These are phyloP conservation scores for Epicauta chinensis DNA, from an alignment of 1,140 invertebrate genomes.

Conservation along the genomic window DNA sequence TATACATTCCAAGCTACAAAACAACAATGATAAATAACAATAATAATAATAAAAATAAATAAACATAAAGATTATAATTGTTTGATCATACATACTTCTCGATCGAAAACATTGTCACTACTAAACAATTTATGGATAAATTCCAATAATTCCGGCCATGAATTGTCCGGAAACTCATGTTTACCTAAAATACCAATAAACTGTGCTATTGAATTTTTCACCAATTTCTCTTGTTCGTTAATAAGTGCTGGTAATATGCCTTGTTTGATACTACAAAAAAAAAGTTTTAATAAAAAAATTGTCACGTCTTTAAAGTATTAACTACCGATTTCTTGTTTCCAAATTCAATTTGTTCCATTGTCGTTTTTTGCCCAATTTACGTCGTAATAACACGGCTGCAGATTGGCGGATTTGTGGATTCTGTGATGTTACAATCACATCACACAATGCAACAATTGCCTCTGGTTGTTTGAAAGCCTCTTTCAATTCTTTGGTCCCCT, in stretches of 20 bases:
- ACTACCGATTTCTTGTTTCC: slow-evolving; percentile 47
- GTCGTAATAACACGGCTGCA: slow-evolving; percentile 57
- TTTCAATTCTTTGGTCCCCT: slow-evolving; percentile 59
- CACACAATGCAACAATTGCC: slow-evolving; percentile 50
- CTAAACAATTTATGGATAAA: slow-evolving; percentile 55
- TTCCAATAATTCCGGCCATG: slow-evolving; percentile 64
- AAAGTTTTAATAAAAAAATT: background rate
- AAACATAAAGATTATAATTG: too few species aligned
- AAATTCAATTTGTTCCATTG: slow-evolving; percentile 54
- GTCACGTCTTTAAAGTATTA: background rate
- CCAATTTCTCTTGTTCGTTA: slow-evolving; percentile 53
- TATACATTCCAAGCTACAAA: slow-evolving; percentile 57
- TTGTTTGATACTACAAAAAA: slow-evolving; percentile 56
- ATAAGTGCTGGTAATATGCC: slow-evolving; percentile 52
- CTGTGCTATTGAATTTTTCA: slow-evolving; percentile 59
- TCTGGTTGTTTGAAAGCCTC: slow-evolving; percentile 59
- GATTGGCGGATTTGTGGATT: slow-evolving; percentile 61
- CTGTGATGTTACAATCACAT: slow-evolving; percentile 49
- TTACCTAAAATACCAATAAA: slow-evolving; percentile 62
- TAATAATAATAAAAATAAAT: too few species aligned
- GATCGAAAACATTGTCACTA: slow-evolving; percentile 49
- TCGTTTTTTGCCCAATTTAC: slow-evolving; percentile 52
- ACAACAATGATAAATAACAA: too few species aligned
- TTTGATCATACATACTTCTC: slow-evolving; percentile 48
- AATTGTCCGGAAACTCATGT: slow-evolving; percentile 60